These are phyloP conservation scores for Nomada fabriciana DNA, from an alignment of 2,888 invertebrate genomes.

Conservation along the genomic window DNA sequence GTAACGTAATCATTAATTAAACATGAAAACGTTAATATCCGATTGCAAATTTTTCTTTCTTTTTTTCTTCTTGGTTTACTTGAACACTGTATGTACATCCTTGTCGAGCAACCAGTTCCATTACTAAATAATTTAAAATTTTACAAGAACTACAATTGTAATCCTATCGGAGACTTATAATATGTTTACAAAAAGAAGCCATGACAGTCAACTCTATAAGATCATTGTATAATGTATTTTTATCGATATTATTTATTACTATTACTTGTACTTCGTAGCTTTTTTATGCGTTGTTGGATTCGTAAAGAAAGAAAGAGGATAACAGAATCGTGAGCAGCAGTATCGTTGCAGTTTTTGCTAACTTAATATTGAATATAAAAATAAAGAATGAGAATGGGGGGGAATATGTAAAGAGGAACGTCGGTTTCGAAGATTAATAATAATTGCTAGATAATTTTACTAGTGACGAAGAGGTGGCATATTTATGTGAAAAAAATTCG, in stretches of 20 bases:
- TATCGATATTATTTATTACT: slow-evolving; percentile 57
- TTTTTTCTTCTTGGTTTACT: not conserved
- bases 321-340: slow-evolving; percentile 22
- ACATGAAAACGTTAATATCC: slow-evolving; percentile 23
- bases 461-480: slow-evolving; percentile 7
- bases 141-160: slow-evolving; percentile 28
- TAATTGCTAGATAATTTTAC: not conserved
- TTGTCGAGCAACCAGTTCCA: not conserved
- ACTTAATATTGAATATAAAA: slow-evolving; percentile 28
- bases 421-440: not conserved
- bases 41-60: slow-evolving; percentile 13
- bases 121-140: slow-evolving; percentile 31
- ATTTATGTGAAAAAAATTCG: slow-evolving; percentile 1
- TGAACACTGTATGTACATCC: slow-evolving; percentile 10
- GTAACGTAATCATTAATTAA: slow-evolving; percentile 18
- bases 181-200: slow-evolving; percentile 42
- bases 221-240: slow-evolving; percentile 43
- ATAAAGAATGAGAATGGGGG: not conserved
- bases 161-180: slow-evolving; percentile 27
- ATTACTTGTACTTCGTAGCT: slow-evolving; percentile 54
- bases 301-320: not conserved
- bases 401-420: not conserved
- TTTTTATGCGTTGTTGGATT: slow-evolving; percentile 29
- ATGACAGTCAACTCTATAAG: slow-evolving; percentile 51
- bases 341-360: slow-evolving; percentile 40